Evolutionary conservation across 2,113 vertebrate genomes (phyloP).

Genomic region (Corydoras maculifer): DNA sequence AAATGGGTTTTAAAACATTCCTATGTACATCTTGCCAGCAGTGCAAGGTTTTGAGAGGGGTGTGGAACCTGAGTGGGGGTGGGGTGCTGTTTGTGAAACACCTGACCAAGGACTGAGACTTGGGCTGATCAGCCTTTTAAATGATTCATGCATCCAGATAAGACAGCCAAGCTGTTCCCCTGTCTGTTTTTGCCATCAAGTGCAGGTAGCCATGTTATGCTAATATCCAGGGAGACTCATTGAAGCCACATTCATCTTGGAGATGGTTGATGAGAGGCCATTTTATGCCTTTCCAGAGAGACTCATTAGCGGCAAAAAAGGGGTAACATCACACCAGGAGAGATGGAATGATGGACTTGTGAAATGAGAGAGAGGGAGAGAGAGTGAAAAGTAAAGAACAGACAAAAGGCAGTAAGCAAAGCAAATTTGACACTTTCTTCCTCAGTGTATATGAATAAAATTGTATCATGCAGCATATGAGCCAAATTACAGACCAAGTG

Average conservation of each 20-base stretch:
- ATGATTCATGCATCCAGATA: slow-evolving; percentile 46
- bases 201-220: slow-evolving; percentile 49
- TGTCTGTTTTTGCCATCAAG: slow-evolving; percentile 37
- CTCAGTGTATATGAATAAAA: slow-evolving; percentile 27
- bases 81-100: not conserved
- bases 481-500: slow-evolving; percentile 30
- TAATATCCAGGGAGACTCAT: slow-evolving; percentile 43
- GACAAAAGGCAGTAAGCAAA: slow-evolving; percentile 7
- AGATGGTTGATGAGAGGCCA: slow-evolving; percentile 46
- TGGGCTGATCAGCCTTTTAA: slow-evolving; percentile 27
- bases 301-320: slow-evolving; percentile 32
- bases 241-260: slow-evolving; percentile 43
- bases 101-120: slow-evolving; percentile 35
- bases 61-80: not conserved
- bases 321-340: slow-evolving; percentile 8
- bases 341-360: slow-evolving; percentile 17
- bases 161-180: slow-evolving; percentile 34
- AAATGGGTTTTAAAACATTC: too few relatives aligned
- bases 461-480: slow-evolving; percentile 33
- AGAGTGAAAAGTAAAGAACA: slow-evolving; percentile 11
- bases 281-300: slow-evolving; percentile 46
- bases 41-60: slow-evolving; percentile 2
- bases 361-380: not conserved
- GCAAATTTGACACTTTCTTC: not conserved
- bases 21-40: slow-evolving; percentile 10